Conservation (phyloP, 2,888 invertebrate species). For the Stenichneumon culpator region DNA sequence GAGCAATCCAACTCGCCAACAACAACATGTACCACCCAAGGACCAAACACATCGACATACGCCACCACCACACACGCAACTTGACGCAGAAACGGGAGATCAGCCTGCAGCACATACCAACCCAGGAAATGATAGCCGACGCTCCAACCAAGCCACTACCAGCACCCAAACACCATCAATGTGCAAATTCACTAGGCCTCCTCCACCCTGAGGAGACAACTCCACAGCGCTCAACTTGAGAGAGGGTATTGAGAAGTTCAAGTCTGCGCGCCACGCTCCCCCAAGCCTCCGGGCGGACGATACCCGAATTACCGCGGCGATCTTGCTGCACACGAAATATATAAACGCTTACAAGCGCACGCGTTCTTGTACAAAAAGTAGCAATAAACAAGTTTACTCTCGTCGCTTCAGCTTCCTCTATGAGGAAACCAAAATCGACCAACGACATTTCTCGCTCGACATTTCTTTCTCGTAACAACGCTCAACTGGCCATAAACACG, state of each 20-base stretch:
- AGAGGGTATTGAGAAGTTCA: constrained; percentile 29
- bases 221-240: constrained; percentile 22
- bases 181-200: constrained; percentile 29
- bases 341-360: too few relatives aligned
- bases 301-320: too few relatives aligned
- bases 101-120: constrained; percentile 31
- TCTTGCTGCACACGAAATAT: too few relatives aligned
- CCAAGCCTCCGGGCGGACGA: background rate
- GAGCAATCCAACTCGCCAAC: constrained; percentile 33
- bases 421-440: too few relatives aligned
- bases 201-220: background rate
- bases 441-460: too few relatives aligned
- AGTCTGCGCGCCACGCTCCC: background rate
- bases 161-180: constrained; percentile 36
- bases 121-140: constrained; percentile 57
- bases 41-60: constrained; percentile 62
- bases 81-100: background rate
- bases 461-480: too few relatives aligned
- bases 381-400: too few relatives aligned
- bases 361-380: too few relatives aligned
- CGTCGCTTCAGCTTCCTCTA: too few relatives aligned
- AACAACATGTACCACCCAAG: constrained; percentile 52
- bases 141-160: constrained; percentile 53
- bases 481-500: background rate
- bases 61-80: constrained; percentile 46